Percentiles rank a stretch among this genome's conserved stretches.
These are phyloP conservation scores for Andrena praecox DNA, from an alignment of 2,888 invertebrate genomes.

Conservation along the genomic window DNA sequence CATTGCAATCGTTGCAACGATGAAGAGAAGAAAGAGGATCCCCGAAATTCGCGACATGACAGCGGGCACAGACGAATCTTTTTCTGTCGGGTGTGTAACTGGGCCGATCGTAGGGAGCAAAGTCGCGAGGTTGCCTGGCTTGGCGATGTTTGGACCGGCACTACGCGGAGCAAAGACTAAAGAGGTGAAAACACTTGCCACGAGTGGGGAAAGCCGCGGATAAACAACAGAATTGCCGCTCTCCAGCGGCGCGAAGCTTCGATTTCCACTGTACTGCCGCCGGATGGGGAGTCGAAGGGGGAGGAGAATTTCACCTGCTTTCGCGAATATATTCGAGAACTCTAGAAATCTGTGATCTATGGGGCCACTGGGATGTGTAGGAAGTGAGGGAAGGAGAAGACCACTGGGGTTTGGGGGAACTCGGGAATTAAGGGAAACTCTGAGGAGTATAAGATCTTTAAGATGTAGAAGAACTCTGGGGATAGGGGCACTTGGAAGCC, in stretches of 20 bases:
- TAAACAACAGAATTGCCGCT: slow-evolving; percentile 62
- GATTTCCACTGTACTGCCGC: slow-evolving; percentile 15
- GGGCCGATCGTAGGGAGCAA: slow-evolving; percentile 24
- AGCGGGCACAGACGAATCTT: background rate
- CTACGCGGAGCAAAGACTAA: slow-evolving; percentile 58
- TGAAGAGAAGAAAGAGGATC: slow-evolving; percentile 61
- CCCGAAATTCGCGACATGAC: slow-evolving; percentile 46
- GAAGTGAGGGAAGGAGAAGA: no score
- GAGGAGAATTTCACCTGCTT: background rate
- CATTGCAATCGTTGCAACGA: slow-evolving; percentile 49
- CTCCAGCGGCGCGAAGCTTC: slow-evolving; percentile 23
- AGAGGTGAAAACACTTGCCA: slow-evolving; percentile 73
- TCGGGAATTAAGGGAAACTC: no score
- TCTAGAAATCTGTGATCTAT: no score
- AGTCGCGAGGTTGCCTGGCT: slow-evolving; percentile 47
- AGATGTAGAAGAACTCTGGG: no score
- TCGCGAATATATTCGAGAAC: background rate
- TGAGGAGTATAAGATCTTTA: no score
- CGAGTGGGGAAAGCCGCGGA: slow-evolving; percentile 74
- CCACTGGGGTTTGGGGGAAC: no score
- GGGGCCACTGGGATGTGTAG: no score
- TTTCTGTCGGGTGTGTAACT: background rate
- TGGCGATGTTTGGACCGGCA: slow-evolving; percentile 64
- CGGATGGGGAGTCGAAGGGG: background rate
- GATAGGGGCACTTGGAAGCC: no score